Evolutionary conservation across 2,888 invertebrate species (phyloP), one percentile per base, ranked within the genome.

Genomic region (Galeopsomyia nigrocyanea): DNA sequence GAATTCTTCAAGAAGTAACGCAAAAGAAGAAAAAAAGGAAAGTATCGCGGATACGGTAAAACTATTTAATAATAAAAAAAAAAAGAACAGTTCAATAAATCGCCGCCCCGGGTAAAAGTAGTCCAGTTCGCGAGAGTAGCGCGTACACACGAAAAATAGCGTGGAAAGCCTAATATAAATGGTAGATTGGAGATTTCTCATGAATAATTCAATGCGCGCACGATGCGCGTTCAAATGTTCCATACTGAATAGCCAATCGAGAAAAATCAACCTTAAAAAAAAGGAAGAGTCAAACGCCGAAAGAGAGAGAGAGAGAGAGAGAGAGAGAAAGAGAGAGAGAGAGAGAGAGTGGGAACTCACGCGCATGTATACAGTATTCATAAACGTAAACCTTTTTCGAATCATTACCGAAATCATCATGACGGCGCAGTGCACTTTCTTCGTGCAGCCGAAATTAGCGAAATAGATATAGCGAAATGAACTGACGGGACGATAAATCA

Each of bases 151-250:
- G 2, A 16, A 31, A 57, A 66, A 57, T 17, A 56, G 19, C 49
- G 19, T 50, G 39, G 39, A 19, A 56, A 26, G 49, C 7, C 49
- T 66, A 66, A 66, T 26, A 49, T 57, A 57, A 66, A 57, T 50
- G 31, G 57, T 31, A 17, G 50, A 66, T 66, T 57, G 26, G 50
- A 57, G 57, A 57, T 57, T 17, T 13, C 5, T 31, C 16, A 66
- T 66, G 66, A 66, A 66, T 66, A 57, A 66, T 66, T 66, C 66
- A 66, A 31, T 5, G 31, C 49, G 19, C 49, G 66, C 7, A 7
- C 26, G 26, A 26, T 26, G 13, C 13, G 39, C 10, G 19, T 7
- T 16, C 14, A 31, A 31, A 16, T 31, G 57, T 66, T 26, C 49
- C 31, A 58, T 31, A 31, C 57, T 50, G 57, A 57, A 57, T 66